Conservation (phyloP, 2,888 invertebrate species). For the Synergus gifuensis region DNA sequence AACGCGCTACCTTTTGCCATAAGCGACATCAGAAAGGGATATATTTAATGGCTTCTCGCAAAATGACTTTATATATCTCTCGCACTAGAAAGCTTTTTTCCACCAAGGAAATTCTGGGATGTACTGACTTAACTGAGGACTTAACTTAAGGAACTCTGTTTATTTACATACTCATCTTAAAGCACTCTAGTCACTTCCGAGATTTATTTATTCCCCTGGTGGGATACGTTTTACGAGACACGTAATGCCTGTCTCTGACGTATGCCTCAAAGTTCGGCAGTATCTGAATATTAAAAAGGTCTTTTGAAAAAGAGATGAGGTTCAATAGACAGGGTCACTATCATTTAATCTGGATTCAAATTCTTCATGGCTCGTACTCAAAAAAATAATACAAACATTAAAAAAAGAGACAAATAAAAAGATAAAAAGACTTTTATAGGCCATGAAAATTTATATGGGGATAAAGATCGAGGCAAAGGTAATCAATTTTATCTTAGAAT, state of each 20-base stretch:
- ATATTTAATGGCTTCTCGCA: neutral
- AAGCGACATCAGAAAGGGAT: neutral
- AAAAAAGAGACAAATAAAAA: neutral
- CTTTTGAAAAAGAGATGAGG: neutral
- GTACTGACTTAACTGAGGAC: neutral
- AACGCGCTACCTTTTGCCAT: neutral
- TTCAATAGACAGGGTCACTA: neutral
- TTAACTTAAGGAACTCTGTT: neutral
- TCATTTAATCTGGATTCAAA: neutral
- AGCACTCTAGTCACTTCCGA: slow-evolving; percentile 7
- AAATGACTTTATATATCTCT: neutral
- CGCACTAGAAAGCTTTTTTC: neutral
- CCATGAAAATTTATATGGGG: too few species aligned
- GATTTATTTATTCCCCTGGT: slow-evolving; percentile 9
- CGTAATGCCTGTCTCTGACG: neutral
- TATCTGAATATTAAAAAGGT: neutral
- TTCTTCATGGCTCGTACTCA: neutral
- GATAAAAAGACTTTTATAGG: neutral
- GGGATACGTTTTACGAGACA: slow-evolving; percentile 1
- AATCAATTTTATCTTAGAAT: too few species aligned
- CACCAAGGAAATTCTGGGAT: neutral
- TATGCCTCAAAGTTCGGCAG: neutral
- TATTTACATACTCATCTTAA: slow-evolving; percentile 18
- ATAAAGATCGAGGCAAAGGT: too few species aligned
- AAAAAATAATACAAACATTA: neutral